Base-by-base conservation (phyloP, 2,113 vertebrate species). In the Hepsetus odoe region DNA sequence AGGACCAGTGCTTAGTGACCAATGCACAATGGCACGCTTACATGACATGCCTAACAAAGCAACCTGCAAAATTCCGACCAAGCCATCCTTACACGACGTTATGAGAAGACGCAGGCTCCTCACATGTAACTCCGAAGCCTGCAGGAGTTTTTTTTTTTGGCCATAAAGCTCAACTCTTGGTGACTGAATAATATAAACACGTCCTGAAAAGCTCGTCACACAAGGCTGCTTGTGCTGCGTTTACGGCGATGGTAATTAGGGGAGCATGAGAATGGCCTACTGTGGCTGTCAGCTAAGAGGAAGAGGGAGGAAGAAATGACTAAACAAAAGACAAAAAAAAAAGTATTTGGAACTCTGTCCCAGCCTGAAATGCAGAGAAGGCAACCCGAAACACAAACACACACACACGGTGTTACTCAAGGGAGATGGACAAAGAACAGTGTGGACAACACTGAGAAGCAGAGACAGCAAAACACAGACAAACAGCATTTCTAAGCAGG, bases 321-420 rank as follows among this genome's bases (percentile, higher is more conserved):
- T 53, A 33, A 35, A 38, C 32, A 62, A 30, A 42, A 68, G 65
- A 76, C 64, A 76, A 49, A 79, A 73, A 49, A 30, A 80, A 76
- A 62, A 77, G 73, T 74, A 64, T 12, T 28, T 55, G 78, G 78
- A 83, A 80, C 77, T 62, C 64, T 61, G 32, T 40, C 56, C 13
- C 22, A 49, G 58, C 44, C 22, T 24, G 32, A 14, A 14, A 71
- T 61, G 59, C 56, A 79, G 72, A 78, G 49, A 49, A 71, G 40
- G 33, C 24, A 59, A 58, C 24, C 38, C 38, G 30, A 79, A n/a
- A 58, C 55, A 58, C 6, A 58, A 4, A 58, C 55, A 24, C 8
- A 61, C 58, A 58, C 55, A 58, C 55, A 33, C 59, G 18, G 0
- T 2, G 30, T 24, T 10, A 22, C 51, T 53, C 28, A 53, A 7